Evolutionary conservation across 64 coral and sea anemone genomes (phyloP).

Genomic region (Platygyra sinensis): DNA sequence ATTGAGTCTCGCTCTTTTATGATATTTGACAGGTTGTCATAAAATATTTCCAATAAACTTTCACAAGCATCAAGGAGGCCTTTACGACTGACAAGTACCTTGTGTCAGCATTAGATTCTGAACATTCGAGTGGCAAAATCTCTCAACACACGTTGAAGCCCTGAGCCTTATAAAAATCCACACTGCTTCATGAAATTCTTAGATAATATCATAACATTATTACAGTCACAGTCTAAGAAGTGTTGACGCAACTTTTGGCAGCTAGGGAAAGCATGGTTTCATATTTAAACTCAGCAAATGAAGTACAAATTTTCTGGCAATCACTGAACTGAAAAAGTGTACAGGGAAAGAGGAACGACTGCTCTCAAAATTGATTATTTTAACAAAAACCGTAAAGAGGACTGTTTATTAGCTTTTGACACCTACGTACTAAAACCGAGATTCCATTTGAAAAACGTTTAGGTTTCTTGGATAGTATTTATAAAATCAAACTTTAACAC

Average conservation of each 20-base stretch:
- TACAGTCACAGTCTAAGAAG: too few species aligned
- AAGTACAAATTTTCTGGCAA: not conserved
- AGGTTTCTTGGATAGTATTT: not conserved
- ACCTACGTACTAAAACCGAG: not conserved
- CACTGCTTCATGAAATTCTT: too few species aligned
- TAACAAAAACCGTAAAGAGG: not conserved
- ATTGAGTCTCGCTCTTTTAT: too few species aligned
- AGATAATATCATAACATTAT: too few species aligned
- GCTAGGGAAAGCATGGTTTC: not conserved
- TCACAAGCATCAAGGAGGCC: too few species aligned
- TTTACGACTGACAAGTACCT: too few species aligned
- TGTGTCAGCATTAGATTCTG: too few species aligned
- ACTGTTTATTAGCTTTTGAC: conserved; percentile 2
- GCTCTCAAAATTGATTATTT: not conserved
- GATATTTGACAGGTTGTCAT: too few species aligned
- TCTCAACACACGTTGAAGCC: too few species aligned
- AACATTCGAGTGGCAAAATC: too few species aligned
- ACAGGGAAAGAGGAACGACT: not conserved
- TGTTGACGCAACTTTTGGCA: conserved; percentile 4
- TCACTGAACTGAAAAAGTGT: not conserved
- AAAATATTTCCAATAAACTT: too few species aligned
- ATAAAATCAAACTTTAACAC: not conserved
- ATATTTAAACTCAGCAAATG: not conserved
- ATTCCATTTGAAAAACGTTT: not conserved
- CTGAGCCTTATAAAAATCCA: too few species aligned